Conservation (phyloP, 2,888 invertebrate genomes). For the Drosophila villosipedis region DNA sequence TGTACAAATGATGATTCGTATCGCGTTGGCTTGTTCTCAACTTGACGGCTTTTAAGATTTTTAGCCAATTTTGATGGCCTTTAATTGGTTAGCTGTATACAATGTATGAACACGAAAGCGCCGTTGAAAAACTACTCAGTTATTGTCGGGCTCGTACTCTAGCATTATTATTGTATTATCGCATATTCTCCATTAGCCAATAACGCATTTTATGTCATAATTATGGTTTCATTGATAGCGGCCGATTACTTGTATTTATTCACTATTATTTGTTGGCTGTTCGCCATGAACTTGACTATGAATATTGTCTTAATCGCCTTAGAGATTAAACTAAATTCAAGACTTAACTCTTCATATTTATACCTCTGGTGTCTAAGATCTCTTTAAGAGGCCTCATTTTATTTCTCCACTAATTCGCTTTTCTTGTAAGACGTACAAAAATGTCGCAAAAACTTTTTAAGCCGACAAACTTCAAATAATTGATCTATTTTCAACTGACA, state of each 20-base stretch:
- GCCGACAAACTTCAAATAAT: too few relatives aligned
- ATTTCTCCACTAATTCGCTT: neutral
- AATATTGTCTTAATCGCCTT: neutral
- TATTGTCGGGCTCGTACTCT: neutral
- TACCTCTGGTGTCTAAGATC: neutral
- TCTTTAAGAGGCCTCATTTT: neutral
- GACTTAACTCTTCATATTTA: neutral
- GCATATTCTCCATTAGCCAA: slow-evolving; percentile 3
- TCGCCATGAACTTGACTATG: neutral
- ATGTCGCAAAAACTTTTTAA: too few relatives aligned
- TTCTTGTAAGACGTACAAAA: too few relatives aligned
- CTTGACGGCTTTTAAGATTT: slow-evolving; percentile 56
- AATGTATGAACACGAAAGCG: slow-evolving; percentile 39
- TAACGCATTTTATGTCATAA: slow-evolving; percentile 1
- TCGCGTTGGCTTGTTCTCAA: slow-evolving; percentile 54
- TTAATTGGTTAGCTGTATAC: slow-evolving; percentile 58
- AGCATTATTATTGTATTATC: neutral
- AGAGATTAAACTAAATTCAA: neutral
- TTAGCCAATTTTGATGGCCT: slow-evolving; percentile 63
- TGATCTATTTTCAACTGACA: too few relatives aligned
- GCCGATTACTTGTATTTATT: neutral
- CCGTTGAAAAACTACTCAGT: slow-evolving; percentile 3
- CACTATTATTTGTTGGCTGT: neutral
- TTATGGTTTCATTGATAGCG: slow-evolving; percentile 5
- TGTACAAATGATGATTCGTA: slow-evolving; percentile 27